Evolutionary conservation across 2,888 invertebrate genomes (phyloP), one percentile per base, ranked within the genome.

Genomic region (Teleogryllus oceanicus): DNA sequence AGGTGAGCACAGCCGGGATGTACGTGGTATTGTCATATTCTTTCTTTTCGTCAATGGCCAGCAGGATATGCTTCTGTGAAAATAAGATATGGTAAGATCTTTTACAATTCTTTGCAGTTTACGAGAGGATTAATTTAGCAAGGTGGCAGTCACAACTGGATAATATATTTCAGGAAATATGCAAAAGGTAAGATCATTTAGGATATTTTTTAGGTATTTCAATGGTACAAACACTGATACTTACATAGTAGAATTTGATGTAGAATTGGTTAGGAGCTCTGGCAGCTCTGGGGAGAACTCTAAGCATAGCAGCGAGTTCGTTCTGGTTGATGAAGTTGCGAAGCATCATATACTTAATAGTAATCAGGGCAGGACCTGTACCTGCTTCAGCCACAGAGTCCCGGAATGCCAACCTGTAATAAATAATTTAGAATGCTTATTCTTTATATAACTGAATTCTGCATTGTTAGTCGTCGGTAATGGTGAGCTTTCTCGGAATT

Each of bases 321-420:
- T 88, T 86, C n/a, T 87, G 88, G 81, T 87, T 83, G 24, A 93
- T 86, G 85, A 90, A 89, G 77, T 88, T 87, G 78, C 85, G 88
- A 82, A 89, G 85, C 80, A 93, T 91, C 91, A 90, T 91, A n/a
- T 89, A 85, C 83, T 89, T 89, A 83, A 93, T 89, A 83, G 88
- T 88, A 80, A 90, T 85, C 83, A 92, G 89, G 77, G 93, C 91
- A 2, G 93, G 92, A 77, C 90, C 90, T n/a, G 92, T 93, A 80
- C 93, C 94, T 24, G 91, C 88, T 86, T 92, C 90, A 18, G 90
- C 88, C 3, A 93, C 88, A 49, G 92, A 92, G 84, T 93, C 93
- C 78, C 92, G 90, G 86, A 89, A 91, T n/a, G 90, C 89, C 50
- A 79, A 81, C 83, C 83, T 83, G 76, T 37, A 51, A n/a, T 37